Evolutionary conservation across 2,888 invertebrate species (phyloP).

Genomic region (Hymenopus coronatus): DNA sequence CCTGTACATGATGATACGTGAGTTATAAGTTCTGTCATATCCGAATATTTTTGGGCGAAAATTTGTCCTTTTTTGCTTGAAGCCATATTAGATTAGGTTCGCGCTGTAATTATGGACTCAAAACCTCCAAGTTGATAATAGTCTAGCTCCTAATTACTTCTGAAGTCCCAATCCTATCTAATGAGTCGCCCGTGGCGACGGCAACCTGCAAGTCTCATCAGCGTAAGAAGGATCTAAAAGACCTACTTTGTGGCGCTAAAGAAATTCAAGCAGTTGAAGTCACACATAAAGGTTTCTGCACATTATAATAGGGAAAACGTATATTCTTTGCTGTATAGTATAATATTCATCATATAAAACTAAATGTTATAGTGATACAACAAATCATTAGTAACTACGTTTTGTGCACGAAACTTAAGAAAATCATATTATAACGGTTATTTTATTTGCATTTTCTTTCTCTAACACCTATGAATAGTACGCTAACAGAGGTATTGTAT

Average conservation of each 20-base stretch:
- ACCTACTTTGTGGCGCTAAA: background rate
- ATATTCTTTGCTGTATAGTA: no score
- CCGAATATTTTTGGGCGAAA: background rate
- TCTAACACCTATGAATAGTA: no score
- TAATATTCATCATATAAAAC: no score
- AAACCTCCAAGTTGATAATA: background rate
- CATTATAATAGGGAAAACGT: no score
- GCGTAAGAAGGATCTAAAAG: background rate
- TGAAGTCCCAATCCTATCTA: conserved; percentile 4
- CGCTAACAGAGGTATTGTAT: no score
- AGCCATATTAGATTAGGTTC: conserved; percentile 9
- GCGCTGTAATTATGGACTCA: conserved; percentile 1
- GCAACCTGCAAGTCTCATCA: background rate
- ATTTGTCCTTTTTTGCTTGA: background rate
- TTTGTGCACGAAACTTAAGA: no score
- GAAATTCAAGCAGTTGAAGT: no score
- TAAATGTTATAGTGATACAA: no score
- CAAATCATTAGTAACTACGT: no score
- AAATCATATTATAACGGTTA: no score
- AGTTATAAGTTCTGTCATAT: background rate
- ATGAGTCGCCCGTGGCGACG: conserved; percentile 7
- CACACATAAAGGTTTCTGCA: no score
- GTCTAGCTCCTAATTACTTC: conserved; percentile 5
- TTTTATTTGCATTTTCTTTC: no score
- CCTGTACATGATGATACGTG: background rate